These are phyloP conservation scores for Drosophila fulvimacula DNA, from an alignment of 2,888 invertebrate genomes.

Conservation along the genomic window DNA sequence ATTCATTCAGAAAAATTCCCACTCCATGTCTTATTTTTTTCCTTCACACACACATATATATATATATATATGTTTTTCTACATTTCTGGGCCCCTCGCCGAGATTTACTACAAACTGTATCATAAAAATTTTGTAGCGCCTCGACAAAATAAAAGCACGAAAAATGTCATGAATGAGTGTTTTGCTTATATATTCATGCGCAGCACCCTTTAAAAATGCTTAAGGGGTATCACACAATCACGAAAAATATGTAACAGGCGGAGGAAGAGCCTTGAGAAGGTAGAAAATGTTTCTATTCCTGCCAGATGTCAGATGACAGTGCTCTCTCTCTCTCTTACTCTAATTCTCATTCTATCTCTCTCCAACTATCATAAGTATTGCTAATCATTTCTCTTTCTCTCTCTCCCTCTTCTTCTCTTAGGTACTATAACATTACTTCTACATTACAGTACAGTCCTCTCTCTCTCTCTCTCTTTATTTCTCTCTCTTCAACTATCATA, in stretches of 20 bases:
- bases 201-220: not conserved
- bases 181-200: slow-evolving; percentile 12
- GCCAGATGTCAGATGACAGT: no score
- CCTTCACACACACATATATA: slow-evolving; percentile 10
- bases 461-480: not conserved
- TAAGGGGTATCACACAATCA: not conserved
- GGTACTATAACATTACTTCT: not conserved
- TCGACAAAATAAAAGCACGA: slow-evolving; percentile 34
- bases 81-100: slow-evolving; percentile 55
- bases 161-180: slow-evolving; percentile 56
- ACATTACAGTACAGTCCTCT: no score
- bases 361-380: not conserved
- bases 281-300: no score
- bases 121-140: slow-evolving; percentile 52
- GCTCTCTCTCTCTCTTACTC: not conserved
- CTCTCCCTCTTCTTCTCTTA: no score
- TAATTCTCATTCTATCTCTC: not conserved
- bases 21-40: slow-evolving; percentile 19
- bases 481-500: no score
- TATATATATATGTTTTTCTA: not conserved
- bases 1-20: slow-evolving; percentile 53
- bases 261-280: not conserved
- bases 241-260: not conserved
- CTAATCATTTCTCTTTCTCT: not conserved
- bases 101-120: slow-evolving; percentile 71